Evolutionary conservation across 2,888 invertebrate species (phyloP), one percentile per base, ranked within the genome.

Genomic region (Catocala fraxini): DNA sequence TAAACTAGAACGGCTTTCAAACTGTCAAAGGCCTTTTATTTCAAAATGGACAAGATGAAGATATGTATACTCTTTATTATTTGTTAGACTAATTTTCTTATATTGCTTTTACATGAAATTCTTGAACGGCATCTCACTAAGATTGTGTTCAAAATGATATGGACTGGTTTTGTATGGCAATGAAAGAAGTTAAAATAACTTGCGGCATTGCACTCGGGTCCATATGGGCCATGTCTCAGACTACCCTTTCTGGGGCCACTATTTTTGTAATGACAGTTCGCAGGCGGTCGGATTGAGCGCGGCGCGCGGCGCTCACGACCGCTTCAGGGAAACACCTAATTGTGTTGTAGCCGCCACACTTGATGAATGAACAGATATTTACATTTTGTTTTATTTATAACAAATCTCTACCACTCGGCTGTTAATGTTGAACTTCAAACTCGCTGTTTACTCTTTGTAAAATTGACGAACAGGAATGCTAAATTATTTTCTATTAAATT

Each of bases 181-280:
- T 84, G 83, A 88, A 86, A 85, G 85, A 87, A 89, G 86, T 88
- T 83, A 89, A 90, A 90, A 90, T 88, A 87, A 85, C 83, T 77
- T 71, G 60, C 68, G 64, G 74, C 71, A 70, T 68, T 73, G 73
- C 77, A 82, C 76, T 77, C 81, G 77, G 76, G 86, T 87, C 93
- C 93, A 93, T 91, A 92, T 92, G 93, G 89, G 83, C 83, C 85
- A 66, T 87, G 89, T 93, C 92, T 85, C 84, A 76, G 84, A 82
- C 90, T 91, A 93, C 93, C 93, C 93, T 93, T 93, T 93, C 92
- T 88, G 90, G 83, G 87, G 84, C 89, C 91, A 91, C 92, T 93
- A 93, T 93, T 93, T 93, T 90, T 87, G 90, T 92, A 92, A 89
- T 92, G 93, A 93, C 92, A 91, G 90, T 90, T 85, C 74, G 89